Evolutionary conservation across 2,888 invertebrate genomes (phyloP).

Genomic region (Mesorhabditis belari): DNA sequence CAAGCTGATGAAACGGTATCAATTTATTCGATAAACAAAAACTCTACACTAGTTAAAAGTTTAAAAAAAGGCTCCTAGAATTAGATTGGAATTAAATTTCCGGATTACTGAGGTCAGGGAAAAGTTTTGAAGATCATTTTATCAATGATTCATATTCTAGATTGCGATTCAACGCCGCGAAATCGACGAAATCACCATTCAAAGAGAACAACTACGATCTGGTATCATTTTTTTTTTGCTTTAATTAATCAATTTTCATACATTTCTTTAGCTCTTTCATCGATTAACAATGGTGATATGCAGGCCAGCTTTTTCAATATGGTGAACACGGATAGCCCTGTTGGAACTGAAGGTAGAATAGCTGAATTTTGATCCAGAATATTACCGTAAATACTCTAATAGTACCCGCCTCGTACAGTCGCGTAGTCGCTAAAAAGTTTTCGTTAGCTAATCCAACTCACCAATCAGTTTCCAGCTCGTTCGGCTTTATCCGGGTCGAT

Average conservation of each 20-base stretch:
- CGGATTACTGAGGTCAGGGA: no score
- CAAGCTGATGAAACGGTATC: slow-evolving; percentile 20
- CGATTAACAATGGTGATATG: not conserved
- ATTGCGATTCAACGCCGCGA: slow-evolving; percentile 79
- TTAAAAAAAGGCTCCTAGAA: slow-evolving; percentile 67
- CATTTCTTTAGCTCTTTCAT: not conserved
- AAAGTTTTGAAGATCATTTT: no score
- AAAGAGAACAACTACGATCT: not conserved
- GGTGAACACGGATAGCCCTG: not conserved
- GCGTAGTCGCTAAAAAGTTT: no score
- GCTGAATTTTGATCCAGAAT: not conserved
- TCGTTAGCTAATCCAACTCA: no score
- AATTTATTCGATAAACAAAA: slow-evolving; percentile 57
- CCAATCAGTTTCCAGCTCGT: not conserved
- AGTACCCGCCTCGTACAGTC: no score
- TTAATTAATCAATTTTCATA: no score
- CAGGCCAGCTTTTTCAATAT: slow-evolving; percentile 4
- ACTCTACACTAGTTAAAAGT: no score
- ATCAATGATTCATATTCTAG: no score
- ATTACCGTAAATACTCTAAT: no score
- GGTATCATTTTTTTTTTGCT: no score
- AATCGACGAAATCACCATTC: slow-evolving; percentile 67
- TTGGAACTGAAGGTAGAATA: not conserved
- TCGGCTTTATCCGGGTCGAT: slow-evolving; percentile 1
- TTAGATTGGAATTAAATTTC: no score